Conservation (phyloP, 2,113 vertebrate genomes). For the Oreochromis spilurus region DNA sequence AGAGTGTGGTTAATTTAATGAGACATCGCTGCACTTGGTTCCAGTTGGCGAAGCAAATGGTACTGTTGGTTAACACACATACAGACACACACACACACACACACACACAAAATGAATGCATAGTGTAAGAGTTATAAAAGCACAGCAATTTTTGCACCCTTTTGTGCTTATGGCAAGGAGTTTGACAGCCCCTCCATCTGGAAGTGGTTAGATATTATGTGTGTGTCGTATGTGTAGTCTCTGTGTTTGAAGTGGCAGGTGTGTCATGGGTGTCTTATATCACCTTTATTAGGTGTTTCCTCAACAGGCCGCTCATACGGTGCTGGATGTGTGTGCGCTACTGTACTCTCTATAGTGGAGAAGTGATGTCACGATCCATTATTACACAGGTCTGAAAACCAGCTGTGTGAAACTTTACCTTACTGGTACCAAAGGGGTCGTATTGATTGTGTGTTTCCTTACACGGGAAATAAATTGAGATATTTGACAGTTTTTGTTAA, state of each 20-base stretch:
- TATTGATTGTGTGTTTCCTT: neutral
- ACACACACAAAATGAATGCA: neutral
- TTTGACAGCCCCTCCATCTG: constrained; percentile 49
- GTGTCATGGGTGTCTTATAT: constrained; percentile 58
- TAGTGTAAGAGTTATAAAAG: neutral
- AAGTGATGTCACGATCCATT: neutral
- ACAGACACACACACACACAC: neutral
- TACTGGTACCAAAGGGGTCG: neutral
- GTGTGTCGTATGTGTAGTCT: neutral
- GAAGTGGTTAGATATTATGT: constrained; percentile 33
- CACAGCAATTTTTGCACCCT: neutral
- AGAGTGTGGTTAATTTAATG: neutral
- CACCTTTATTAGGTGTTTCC: constrained; percentile 65
- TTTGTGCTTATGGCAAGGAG: constrained; percentile 1
- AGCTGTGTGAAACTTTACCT: constrained; percentile 10
- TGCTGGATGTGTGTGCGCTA: neutral
- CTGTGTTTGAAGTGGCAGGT: constrained; percentile 72
- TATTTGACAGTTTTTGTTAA: constrained; percentile 6
- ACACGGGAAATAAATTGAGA: neutral
- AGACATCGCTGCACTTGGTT: neutral
- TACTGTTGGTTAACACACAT: constrained; percentile 1
- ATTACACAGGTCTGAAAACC: neutral
- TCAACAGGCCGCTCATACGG: neutral
- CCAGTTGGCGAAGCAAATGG: neutral
- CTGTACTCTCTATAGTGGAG: constrained; percentile 3